Evolutionary conservation across 2,888 invertebrate species (phyloP).

Genomic region (Folsomia candida): DNA sequence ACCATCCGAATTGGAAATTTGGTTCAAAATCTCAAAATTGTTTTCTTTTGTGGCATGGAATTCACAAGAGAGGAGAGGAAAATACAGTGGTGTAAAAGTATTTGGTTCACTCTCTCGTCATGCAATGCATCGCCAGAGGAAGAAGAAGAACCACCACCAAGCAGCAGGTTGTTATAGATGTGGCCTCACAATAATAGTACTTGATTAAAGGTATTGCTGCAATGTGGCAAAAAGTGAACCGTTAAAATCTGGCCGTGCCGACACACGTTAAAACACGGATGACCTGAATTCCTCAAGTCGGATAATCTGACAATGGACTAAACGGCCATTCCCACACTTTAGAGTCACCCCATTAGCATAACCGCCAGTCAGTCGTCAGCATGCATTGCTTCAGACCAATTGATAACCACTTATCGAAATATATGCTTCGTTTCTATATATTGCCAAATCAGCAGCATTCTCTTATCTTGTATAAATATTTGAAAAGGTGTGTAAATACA

Average conservation of each 20-base stretch:
- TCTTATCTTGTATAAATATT: background rate
- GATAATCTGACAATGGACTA: background rate
- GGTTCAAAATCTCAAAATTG: background rate
- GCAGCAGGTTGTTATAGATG: background rate
- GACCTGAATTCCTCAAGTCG: conserved; percentile 1
- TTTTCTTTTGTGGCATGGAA: background rate
- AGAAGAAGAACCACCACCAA: background rate
- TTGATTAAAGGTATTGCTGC: background rate
- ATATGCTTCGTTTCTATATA: no score
- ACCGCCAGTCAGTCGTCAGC: background rate
- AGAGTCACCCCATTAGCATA: background rate
- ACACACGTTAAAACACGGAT: background rate
- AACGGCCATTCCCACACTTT: background rate
- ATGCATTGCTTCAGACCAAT: background rate
- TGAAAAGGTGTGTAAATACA: background rate
- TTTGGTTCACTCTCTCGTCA: background rate
- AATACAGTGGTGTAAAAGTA: no score
- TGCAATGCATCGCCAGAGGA: no score
- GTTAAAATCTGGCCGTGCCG: background rate
- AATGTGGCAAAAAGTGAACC: conserved; percentile 2
- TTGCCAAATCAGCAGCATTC: background rate
- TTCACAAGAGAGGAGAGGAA: background rate
- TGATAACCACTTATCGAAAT: background rate
- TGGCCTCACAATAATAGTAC: background rate
- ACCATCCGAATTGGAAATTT: background rate